A percentile compares a stretch with the other conserved stretches of the same genome.
These are phyloP conservation scores for Pyrrhia umbra DNA, from an alignment of 2,888 invertebrate genomes.

Conservation along the genomic window DNA sequence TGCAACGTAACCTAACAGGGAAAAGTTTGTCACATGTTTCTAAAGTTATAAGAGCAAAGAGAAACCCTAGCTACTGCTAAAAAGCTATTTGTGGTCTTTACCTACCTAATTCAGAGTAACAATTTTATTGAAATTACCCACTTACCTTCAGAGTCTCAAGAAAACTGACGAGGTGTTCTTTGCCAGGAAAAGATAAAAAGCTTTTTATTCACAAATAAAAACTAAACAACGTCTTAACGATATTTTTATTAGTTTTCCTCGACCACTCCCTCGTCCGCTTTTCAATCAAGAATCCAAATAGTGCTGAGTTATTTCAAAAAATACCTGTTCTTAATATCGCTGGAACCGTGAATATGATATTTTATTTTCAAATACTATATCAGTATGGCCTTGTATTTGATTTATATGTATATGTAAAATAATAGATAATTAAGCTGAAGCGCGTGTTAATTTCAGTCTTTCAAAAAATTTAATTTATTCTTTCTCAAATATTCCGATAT, in stretches of 20 bases:
- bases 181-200: not conserved
- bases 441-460: too few species aligned
- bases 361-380: too few species aligned
- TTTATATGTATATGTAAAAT: too few species aligned
- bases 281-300: not conserved
- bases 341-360: not conserved
- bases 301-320: not conserved
- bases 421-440: too few species aligned
- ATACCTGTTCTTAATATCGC: not conserved
- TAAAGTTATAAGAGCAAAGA: too few species aligned
- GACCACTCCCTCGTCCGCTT: conserved; percentile 14
- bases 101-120: not conserved
- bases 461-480: too few species aligned
- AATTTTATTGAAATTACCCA: not conserved
- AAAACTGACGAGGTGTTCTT: not conserved
- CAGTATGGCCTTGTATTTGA: too few species aligned
- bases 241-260: conserved; percentile 38
- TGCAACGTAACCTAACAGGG: too few species aligned
- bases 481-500: too few species aligned
- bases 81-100: too few species aligned
- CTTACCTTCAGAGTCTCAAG: not conserved
- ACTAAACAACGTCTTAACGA: conserved; percentile 17
- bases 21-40: too few species aligned
- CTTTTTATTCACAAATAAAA: conserved; percentile 6
- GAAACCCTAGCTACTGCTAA: too few species aligned